phyloP scores from a whole-genome alignment of 92 coral and sea anemone genomes.

The Epizoanthus stellaris region DNA sequence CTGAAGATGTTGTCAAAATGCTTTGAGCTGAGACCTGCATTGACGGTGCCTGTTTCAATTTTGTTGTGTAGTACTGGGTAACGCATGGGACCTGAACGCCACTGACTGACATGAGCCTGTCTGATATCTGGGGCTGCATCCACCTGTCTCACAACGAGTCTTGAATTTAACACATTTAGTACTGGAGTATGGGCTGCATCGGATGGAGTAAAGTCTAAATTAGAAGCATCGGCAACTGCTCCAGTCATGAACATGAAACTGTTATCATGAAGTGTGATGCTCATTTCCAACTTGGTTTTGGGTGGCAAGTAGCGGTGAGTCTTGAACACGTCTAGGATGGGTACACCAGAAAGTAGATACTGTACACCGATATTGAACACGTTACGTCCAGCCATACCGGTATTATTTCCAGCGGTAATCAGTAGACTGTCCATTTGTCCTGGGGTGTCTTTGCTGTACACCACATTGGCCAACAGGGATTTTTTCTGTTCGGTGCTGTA shows the following conservation, averaged over 20 bases:
- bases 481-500: slow-evolving; percentile 23
- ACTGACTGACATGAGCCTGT: neutral
- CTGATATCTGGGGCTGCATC: neutral
- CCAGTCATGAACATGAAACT: slow-evolving; percentile 41
- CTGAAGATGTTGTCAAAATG: slow-evolving; percentile 23
- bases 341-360: slow-evolving; percentile 43
- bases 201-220: too few species aligned
- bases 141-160: neutral
- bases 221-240: too few species aligned
- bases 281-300: slow-evolving; percentile 23
- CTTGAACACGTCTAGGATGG: slow-evolving; percentile 37
- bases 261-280: slow-evolving; percentile 13
- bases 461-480: slow-evolving; percentile 21
- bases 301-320: slow-evolving; percentile 15
- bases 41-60: neutral
- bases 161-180: neutral
- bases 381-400: neutral
- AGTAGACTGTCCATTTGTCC: slow-evolving; percentile 35
- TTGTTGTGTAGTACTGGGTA: neutral
- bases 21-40: neutral
- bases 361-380: neutral
- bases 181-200: neutral
- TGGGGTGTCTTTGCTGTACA: slow-evolving; percentile 43
- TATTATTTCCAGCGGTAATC: neutral
- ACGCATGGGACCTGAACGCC: neutral